Percentiles rank a stretch among this genome's conserved stretches.
phyloP scores from a whole-genome alignment of 92 coral and sea anemone species.

The Siderastrea siderea region DNA sequence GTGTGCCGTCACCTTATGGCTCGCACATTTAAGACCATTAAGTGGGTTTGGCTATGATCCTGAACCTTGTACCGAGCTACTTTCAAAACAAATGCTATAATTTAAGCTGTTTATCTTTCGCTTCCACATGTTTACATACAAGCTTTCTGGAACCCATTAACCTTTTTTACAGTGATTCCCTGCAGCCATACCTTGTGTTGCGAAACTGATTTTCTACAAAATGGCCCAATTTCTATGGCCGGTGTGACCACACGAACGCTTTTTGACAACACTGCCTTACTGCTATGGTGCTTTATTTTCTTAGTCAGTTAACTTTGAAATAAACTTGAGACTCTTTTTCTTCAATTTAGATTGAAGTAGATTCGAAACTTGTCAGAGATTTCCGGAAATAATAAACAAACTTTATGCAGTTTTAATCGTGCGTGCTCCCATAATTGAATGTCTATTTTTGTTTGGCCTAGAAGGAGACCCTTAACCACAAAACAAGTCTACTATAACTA shows the following conservation, averaged over 20 bases:
- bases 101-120: conserved; percentile 4
- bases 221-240: too few relatives aligned
- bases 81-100: neutral
- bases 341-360: neutral
- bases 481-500: conserved; percentile 1
- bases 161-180: too few relatives aligned
- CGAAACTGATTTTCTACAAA: too few relatives aligned
- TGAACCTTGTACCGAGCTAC: neutral
- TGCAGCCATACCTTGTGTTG: too few relatives aligned
- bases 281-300: too few relatives aligned
- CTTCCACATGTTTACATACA: neutral
- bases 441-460: neutral
- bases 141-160: neutral
- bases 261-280: too few relatives aligned
- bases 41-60: conserved; percentile 15
- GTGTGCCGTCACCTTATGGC: neutral
- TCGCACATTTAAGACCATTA: too few relatives aligned
- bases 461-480: neutral
- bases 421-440: neutral
- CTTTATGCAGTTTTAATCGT: neutral
- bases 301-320: too few relatives aligned
- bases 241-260: too few relatives aligned
- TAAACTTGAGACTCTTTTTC: too few relatives aligned
- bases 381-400: neutral
- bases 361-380: conserved; percentile 11